Evolutionary conservation across 1,140 invertebrate species (phyloP).

Genomic region (Cydia splendana): DNA sequence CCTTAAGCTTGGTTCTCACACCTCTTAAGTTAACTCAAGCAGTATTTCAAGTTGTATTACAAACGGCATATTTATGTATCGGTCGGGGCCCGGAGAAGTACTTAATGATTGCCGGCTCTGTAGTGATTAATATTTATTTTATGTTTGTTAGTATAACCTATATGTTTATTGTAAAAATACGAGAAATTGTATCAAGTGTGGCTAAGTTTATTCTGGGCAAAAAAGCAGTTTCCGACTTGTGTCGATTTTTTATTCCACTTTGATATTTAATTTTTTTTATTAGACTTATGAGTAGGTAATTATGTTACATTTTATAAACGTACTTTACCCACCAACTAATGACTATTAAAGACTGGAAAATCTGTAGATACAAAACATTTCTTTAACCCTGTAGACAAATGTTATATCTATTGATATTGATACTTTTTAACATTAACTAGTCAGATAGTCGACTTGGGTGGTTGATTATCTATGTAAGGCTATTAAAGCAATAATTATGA

Average conservation of each 20-base stretch:
- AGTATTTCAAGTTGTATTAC: constrained; percentile 14
- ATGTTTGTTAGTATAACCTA: neutral
- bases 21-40: constrained; percentile 9
- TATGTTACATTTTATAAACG: neutral
- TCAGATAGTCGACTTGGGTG: neutral
- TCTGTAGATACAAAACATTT: neutral
- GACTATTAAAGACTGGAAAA: neutral
- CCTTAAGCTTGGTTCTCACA: neutral
- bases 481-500: neutral
- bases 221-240: neutral
- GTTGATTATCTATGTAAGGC: neutral
- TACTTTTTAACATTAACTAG: neutral
- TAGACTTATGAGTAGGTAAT: neutral
- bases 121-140: neutral
- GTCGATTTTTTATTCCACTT: neutral
- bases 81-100: neutral
- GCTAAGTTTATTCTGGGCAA: too few species aligned
- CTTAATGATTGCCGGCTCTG: neutral
- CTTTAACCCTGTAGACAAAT: neutral
- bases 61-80: constrained; percentile 17
- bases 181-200: neutral
- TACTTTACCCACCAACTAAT: neutral
- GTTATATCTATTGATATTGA: neutral
- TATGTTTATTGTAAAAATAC: neutral
- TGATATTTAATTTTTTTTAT: neutral